Evolutionary conservation across 2,113 vertebrate genomes (phyloP), one percentile per base, ranked within the genome.

Genomic region (Brachionichthys hirsutus): DNA sequence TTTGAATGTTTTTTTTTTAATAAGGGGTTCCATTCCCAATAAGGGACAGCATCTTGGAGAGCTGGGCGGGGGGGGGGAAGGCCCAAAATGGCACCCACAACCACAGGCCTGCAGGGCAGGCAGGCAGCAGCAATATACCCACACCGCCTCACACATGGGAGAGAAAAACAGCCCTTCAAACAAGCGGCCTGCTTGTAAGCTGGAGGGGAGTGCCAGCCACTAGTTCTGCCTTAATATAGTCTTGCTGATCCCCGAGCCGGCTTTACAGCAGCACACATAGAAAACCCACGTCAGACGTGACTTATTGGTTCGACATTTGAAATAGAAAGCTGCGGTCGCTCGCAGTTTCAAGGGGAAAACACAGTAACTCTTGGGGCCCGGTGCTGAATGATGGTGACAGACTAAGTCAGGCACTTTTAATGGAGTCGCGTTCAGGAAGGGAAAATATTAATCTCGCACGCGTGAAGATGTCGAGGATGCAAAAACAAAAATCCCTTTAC

Each of bases 141-240:
- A 54, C 84, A 81, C 66, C 24, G 76, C 70, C 76, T 84, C 62
- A 56, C 78, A 67, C 81, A 71, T 81, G 86, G 69, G 66, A 70
- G 72, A 84, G 80, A 53, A 85, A 88, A 84, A 81, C 87, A 85
- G 82, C 75, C 77, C 84, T 82, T 86, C 88, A 85, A 87, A 91
- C 87, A 88, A 89, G 86, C 77, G 78, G 85, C 81, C 83, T 87
- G 88, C 87, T 88, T 87, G 87, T 86, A 87, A 81, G 85, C 70
- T 65, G 35, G 73, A 83, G 82, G 79, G 80, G 81, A 86, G 84
- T 80, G 85, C 72, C 85, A 84, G 87, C 70, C 79, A 44, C 85
- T 75, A 50, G 67, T 67, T 81, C 70, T 86, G 83, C 88, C 88
- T 91, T 88, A 89, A 89, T 90, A 90, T 90, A 91, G 88, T 84